phyloP scores from a whole-genome alignment of 2,797 vertebrate genomes.

The Cichlasoma orientale region DNA sequence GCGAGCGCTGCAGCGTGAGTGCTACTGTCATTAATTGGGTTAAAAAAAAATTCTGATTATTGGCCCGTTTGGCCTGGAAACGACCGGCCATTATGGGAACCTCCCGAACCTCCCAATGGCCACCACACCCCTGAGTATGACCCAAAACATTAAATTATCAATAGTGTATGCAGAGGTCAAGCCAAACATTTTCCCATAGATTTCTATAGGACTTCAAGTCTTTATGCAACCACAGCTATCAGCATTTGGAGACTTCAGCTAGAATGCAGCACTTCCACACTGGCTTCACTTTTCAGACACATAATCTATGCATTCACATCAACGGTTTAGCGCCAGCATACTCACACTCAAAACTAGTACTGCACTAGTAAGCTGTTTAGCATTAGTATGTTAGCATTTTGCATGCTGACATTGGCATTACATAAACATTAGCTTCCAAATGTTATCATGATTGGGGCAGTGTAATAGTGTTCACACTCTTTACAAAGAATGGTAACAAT shows the following conservation, averaged over 20 bases:
- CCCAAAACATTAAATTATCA: background rate
- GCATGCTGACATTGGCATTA: too few relatives aligned
- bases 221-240: background rate
- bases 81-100: too few relatives aligned
- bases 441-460: background rate
- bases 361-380: background rate
- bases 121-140: too few relatives aligned
- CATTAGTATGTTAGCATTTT: background rate
- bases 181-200: background rate
- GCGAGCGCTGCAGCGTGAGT: too few relatives aligned
- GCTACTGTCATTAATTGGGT: too few relatives aligned
- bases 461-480: background rate
- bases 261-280: background rate
- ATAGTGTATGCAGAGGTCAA: background rate
- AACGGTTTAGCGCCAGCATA: background rate
- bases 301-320: accelerated
- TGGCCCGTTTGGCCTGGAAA: too few relatives aligned
- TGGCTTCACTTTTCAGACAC: background rate
- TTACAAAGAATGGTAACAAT: background rate
- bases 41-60: too few relatives aligned
- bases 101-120: too few relatives aligned
- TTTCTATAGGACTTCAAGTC: background rate
- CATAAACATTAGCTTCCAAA: background rate
- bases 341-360: too few relatives aligned
- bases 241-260: background rate